phyloP scores from a whole-genome alignment of 2,888 invertebrate species.

The Apodemia hepburni region DNA sequence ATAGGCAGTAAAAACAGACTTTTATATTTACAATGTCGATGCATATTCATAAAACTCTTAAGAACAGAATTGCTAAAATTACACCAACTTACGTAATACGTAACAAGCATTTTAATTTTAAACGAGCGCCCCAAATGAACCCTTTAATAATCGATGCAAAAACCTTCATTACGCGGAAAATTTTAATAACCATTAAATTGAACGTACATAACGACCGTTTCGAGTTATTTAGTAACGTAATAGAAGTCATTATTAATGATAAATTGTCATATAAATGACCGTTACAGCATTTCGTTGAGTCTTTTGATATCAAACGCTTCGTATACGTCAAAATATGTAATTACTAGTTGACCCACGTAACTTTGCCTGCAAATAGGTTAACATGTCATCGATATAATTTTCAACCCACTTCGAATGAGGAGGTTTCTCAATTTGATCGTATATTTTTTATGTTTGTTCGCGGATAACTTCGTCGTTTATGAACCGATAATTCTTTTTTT shows the following conservation, averaged over 20 bases:
- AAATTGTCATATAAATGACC: slow-evolving; percentile 7
- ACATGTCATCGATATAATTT: too few relatives aligned
- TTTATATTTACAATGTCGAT: too few relatives aligned
- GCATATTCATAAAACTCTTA: background rate
- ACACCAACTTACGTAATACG: background rate
- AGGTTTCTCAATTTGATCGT: too few relatives aligned
- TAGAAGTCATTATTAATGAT: slow-evolving; percentile 10
- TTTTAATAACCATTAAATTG: slow-evolving; percentile 14
- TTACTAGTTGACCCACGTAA: background rate
- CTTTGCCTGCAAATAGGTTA: too few relatives aligned
- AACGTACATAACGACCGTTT: slow-evolving; percentile 12
- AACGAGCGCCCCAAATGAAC: slow-evolving; percentile 13
- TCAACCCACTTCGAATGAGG: too few relatives aligned
- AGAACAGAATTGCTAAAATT: background rate
- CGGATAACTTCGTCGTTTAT: too few relatives aligned
- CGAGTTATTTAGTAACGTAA: slow-evolving; percentile 12
- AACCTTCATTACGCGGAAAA: slow-evolving; percentile 13
- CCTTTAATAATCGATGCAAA: slow-evolving; percentile 15
- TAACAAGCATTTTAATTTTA: slow-evolving; percentile 7
- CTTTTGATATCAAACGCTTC: slow-evolving; percentile 6
- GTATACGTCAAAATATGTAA: background rate
- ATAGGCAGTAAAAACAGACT: too few relatives aligned
- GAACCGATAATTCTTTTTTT: too few relatives aligned
- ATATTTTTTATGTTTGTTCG: too few relatives aligned
- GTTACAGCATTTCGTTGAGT: slow-evolving; percentile 5